Conservation (phyloP, 2,113 vertebrate species). For the Albula glossodonta region DNA sequence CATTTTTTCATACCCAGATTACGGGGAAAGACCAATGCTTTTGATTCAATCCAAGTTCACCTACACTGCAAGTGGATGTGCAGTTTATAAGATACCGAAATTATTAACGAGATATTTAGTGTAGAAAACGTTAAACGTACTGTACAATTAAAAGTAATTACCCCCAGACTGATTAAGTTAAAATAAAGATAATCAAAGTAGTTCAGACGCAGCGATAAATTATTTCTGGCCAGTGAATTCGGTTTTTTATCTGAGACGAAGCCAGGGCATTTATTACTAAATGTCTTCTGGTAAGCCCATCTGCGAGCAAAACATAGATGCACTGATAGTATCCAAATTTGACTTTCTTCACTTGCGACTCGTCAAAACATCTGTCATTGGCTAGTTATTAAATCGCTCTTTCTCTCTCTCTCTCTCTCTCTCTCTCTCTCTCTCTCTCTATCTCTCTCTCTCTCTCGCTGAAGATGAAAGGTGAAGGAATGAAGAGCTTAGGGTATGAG, state of each 20-base stretch:
- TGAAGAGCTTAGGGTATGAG: slow-evolving; percentile 41
- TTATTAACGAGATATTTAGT: neutral
- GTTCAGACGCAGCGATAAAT: neutral
- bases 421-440: slow-evolving; percentile 18
- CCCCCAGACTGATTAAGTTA: neutral
- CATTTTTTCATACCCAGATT: too few relatives aligned
- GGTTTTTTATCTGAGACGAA: neutral
- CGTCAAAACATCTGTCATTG: neutral
- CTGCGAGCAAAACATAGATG: neutral
- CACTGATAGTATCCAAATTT: neutral
- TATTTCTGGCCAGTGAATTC: neutral
- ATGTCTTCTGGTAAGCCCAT: neutral
- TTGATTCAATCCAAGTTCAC: too few relatives aligned
- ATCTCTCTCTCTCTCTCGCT: slow-evolving; percentile 40
- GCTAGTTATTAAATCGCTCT: slow-evolving; percentile 9
- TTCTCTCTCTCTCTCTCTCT: slow-evolving; percentile 43
- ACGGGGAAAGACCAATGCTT: too few relatives aligned
- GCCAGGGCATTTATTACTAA: neutral
- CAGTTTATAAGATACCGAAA: neutral
- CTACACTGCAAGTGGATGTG: too few relatives aligned
- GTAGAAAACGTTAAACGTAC: neutral
- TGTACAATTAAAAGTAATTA: neutral
- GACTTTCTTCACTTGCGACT: neutral
- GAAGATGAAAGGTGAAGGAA: slow-evolving; percentile 44
- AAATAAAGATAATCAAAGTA: too few relatives aligned